phyloP scores from a whole-genome alignment of 2,113 vertebrate species.

The Promerops cafer region DNA sequence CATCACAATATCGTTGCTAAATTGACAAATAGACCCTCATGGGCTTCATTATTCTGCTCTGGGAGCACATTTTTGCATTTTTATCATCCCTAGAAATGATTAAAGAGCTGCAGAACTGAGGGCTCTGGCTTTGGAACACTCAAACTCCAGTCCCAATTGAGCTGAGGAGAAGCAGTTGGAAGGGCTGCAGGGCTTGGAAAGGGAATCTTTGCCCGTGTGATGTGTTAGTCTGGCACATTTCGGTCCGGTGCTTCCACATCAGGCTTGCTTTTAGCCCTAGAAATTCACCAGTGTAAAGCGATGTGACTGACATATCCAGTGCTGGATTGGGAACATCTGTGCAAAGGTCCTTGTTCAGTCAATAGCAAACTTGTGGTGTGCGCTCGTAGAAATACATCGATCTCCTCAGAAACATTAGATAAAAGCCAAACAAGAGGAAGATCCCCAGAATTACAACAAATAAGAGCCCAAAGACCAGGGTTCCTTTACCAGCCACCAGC shows the following conservation, averaged over 20 bases:
- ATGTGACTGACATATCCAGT: not conserved
- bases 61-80: not conserved
- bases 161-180: not conserved
- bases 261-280: not conserved
- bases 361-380: not conserved
- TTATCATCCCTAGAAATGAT: constrained; percentile 5
- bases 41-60: not conserved
- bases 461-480: not conserved
- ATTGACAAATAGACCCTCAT: constrained; percentile 20
- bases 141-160: fast-evolving
- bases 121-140: not conserved
- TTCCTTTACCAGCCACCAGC: not conserved
- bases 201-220: fast-evolving
- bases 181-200: not conserved
- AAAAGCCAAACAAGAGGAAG: not conserved
- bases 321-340: not conserved
- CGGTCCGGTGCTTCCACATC: not conserved
- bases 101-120: not conserved
- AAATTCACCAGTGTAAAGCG: not conserved
- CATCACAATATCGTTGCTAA: constrained; percentile 12
- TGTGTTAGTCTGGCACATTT: not conserved
- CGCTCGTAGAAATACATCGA: not conserved
- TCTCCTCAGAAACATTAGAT: not conserved
- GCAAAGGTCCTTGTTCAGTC: not conserved
- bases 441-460: not conserved